Evolutionary conservation across 2,113 vertebrate genomes (phyloP).

Genomic region (Paracanthobrama guichenoti): DNA sequence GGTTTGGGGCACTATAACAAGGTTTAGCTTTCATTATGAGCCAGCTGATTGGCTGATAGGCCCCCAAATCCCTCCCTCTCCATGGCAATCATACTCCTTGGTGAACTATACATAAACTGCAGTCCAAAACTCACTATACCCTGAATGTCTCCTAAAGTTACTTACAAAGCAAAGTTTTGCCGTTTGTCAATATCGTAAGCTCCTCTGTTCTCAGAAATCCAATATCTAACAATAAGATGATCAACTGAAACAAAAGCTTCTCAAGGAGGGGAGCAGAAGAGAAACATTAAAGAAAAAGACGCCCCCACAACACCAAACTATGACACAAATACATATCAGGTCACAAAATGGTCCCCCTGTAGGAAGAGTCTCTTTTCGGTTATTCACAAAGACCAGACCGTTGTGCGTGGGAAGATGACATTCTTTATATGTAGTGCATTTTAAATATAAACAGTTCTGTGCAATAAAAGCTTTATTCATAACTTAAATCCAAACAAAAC

Average conservation of each 20-base stretch:
- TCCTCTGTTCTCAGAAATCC: slow-evolving; percentile 36
- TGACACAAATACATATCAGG: slow-evolving; percentile 43
- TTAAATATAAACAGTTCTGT: slow-evolving; percentile 50
- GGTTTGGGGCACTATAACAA: slow-evolving; percentile 69
- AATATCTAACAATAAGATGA: slow-evolving; percentile 67
- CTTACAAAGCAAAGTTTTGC: slow-evolving; percentile 33
- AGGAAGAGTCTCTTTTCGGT: slow-evolving; percentile 28
- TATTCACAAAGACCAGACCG: slow-evolving; percentile 23
- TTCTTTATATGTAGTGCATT: slow-evolving; percentile 52
- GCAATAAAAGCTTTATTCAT: slow-evolving; percentile 52
- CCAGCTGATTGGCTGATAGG: slow-evolving; percentile 34
- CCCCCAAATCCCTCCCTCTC: slow-evolving; percentile 37
- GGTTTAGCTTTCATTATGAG: slow-evolving; percentile 43
- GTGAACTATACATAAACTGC: slow-evolving; percentile 31
- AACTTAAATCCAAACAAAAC: slow-evolving; percentile 38
- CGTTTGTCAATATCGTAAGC: slow-evolving; percentile 29
- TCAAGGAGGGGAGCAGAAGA: slow-evolving; percentile 4
- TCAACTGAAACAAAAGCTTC: slow-evolving; percentile 30
- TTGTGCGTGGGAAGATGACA: slow-evolving; percentile 46
- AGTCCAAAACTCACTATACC: slow-evolving; percentile 37
- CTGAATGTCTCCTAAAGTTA: slow-evolving; percentile 35
- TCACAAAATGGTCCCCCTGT: slow-evolving; percentile 56
- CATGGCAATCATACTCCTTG: slow-evolving; percentile 22
- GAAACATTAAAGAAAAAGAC: slow-evolving; percentile 33
- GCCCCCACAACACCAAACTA: slow-evolving; percentile 32